These are phyloP conservation scores for Calosoma granatense DNA, from an alignment of 1,140 invertebrate genomes.

Conservation along the genomic window DNA sequence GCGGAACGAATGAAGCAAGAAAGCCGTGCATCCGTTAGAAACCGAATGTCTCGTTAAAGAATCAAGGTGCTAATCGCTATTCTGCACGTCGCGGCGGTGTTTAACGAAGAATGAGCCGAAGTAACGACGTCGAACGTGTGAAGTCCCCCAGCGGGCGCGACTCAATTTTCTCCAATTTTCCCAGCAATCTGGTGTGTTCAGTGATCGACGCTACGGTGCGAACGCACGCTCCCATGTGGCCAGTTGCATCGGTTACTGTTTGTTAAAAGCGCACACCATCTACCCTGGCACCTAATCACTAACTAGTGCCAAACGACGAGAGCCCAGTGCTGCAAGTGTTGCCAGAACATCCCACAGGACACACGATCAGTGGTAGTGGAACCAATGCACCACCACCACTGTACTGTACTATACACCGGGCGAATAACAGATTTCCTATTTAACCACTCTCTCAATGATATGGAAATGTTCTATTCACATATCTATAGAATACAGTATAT, in stretches of 20 bases:
- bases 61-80: too few species aligned
- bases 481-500: too few species aligned
- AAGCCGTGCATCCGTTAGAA: too few species aligned
- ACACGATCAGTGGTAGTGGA: too few species aligned
- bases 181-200: not conserved
- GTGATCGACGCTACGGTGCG: not conserved
- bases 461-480: too few species aligned
- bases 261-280: constrained; percentile 4
- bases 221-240: not conserved
- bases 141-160: not conserved
- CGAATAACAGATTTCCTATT: too few species aligned
- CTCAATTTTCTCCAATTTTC: not conserved
- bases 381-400: too few species aligned
- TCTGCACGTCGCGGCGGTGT: not conserved
- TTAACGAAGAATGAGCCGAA: not conserved
- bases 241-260: constrained; percentile 7
- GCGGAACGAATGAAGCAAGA: too few species aligned
- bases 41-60: too few species aligned
- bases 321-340: not conserved
- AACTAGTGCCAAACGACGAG: constrained; percentile 5
- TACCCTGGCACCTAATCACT: constrained; percentile 15
- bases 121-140: not conserved
- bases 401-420: too few species aligned
- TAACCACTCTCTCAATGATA: too few species aligned
- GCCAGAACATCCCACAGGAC: not conserved